phyloP scores from a whole-genome alignment of 1,140 invertebrate genomes.

The Philotrypesis tridentata region DNA sequence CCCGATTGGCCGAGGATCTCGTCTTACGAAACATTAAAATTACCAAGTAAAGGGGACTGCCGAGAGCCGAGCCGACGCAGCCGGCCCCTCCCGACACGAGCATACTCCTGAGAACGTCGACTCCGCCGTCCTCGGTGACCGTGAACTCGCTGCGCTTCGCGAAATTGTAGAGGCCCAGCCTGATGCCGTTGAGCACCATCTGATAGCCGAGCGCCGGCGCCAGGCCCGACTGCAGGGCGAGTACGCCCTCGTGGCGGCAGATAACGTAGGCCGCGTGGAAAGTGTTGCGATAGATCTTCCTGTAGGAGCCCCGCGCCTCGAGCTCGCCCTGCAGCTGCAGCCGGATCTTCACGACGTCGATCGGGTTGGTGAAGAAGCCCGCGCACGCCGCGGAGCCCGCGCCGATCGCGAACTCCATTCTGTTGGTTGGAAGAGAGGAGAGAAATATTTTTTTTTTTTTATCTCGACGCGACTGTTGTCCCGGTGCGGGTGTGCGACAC shows the following conservation, averaged over 20 bases:
- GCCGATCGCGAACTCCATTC: constrained; percentile 77
- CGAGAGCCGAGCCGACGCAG: constrained; percentile 82
- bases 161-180: constrained; percentile 85
- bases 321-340: constrained; percentile 94
- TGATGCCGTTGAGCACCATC: constrained; percentile 80
- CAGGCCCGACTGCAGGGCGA: constrained; percentile 92
- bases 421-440: too few relatives aligned
- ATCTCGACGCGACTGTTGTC: too few relatives aligned
- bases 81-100: constrained; percentile 83
- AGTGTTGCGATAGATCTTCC: constrained; percentile 78
- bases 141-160: constrained; percentile 83
- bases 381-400: constrained; percentile 78
- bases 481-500: too few relatives aligned
- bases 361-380: constrained; percentile 81
- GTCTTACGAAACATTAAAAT: too few relatives aligned
- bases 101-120: constrained; percentile 79
- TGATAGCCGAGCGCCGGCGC: constrained; percentile 86
- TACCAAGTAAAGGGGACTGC: constrained; percentile 89
- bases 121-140: constrained; percentile 81
- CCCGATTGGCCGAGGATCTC: too few relatives aligned
- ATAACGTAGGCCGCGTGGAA: constrained; percentile 81
- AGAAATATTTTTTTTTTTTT: too few relatives aligned
- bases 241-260: constrained; percentile 78
- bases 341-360: constrained; percentile 94
- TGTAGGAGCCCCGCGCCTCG: constrained; percentile 79